Evolutionary conservation across 2,888 invertebrate genomes (phyloP).

Genomic region (Melanargia galathea): DNA sequence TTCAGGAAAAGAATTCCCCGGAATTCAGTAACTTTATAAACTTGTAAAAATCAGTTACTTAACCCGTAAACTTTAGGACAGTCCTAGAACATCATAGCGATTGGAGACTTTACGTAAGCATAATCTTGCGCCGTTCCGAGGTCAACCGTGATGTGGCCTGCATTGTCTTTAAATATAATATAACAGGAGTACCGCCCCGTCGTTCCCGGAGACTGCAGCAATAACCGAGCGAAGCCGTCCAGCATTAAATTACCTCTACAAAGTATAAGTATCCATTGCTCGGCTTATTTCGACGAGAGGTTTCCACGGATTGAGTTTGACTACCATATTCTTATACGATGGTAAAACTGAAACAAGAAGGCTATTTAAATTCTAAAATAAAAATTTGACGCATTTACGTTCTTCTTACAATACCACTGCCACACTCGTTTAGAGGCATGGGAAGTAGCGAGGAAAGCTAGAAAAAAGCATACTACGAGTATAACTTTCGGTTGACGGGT

Average conservation of each 20-base stretch:
- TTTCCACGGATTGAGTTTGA: neutral
- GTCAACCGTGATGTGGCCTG: constrained; percentile 67
- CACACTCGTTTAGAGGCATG: too few relatives aligned
- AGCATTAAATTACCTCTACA: constrained; percentile 8
- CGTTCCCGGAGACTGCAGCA: constrained; percentile 39
- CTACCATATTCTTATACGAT: too few relatives aligned
- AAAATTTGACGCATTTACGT: too few relatives aligned
- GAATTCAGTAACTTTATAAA: too few relatives aligned
- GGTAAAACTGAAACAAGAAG: too few relatives aligned
- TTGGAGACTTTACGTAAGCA: constrained; percentile 48
- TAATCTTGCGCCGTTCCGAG: constrained; percentile 55
- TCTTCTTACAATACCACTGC: too few relatives aligned
- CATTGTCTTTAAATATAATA: constrained; percentile 59
- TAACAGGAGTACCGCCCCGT: constrained; percentile 46
- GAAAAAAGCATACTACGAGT: too few relatives aligned
- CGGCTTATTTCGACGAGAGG: neutral
- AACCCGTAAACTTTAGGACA: neutral
- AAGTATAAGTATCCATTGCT: constrained; percentile 5
- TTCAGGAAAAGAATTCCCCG: too few relatives aligned
- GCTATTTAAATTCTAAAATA: too few relatives aligned
- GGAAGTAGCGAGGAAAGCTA: too few relatives aligned
- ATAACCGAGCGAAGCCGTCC: neutral
- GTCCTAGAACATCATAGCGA: neutral
- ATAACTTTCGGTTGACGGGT: too few relatives aligned
- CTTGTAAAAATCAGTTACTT: too few relatives aligned